Percentiles rank a stretch among this genome's conserved stretches.
Evolutionary conservation across 2,113 vertebrate species (phyloP).

Genomic region (Stercorarius parasiticus): DNA sequence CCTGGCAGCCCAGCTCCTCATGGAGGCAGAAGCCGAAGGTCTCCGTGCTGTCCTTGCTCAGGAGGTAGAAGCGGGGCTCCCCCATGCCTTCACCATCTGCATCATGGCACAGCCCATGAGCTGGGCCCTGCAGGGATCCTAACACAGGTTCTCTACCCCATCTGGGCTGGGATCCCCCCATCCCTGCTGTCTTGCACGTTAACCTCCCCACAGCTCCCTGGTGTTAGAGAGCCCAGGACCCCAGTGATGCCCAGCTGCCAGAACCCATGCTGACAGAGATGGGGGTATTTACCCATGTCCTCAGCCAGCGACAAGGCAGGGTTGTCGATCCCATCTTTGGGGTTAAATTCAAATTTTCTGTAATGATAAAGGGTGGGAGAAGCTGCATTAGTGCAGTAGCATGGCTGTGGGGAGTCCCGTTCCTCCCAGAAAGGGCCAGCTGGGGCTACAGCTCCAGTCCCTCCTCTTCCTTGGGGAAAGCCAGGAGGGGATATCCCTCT

Average conservation of each 20-base stretch:
- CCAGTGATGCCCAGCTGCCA: background rate
- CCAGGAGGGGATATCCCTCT: background rate
- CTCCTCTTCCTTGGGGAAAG: background rate
- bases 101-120: background rate
- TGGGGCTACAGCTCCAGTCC: background rate
- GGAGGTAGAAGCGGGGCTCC: slow-evolving; percentile 80
- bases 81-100: background rate
- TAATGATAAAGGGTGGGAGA: slow-evolving; percentile 39
- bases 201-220: background rate
- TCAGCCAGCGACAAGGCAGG: slow-evolving; percentile 87
- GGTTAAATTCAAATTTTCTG: slow-evolving; percentile 91
- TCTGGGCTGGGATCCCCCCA: background rate
- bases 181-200: fast-evolving
- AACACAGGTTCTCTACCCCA: background rate
- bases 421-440: background rate
- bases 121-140: background rate
- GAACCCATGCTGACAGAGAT: background rate
- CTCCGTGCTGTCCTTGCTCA: slow-evolving; percentile 75
- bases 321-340: slow-evolving; percentile 93
- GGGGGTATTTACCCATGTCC: slow-evolving; percentile 77
- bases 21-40: slow-evolving; percentile 83
- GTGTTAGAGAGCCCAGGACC: background rate
- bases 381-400: background rate
- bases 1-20: slow-evolving; percentile 63
- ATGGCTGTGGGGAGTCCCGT: fast-evolving